phyloP scores from a whole-genome alignment of 1,140 invertebrate genomes.

The Zaprionus davidi region DNA sequence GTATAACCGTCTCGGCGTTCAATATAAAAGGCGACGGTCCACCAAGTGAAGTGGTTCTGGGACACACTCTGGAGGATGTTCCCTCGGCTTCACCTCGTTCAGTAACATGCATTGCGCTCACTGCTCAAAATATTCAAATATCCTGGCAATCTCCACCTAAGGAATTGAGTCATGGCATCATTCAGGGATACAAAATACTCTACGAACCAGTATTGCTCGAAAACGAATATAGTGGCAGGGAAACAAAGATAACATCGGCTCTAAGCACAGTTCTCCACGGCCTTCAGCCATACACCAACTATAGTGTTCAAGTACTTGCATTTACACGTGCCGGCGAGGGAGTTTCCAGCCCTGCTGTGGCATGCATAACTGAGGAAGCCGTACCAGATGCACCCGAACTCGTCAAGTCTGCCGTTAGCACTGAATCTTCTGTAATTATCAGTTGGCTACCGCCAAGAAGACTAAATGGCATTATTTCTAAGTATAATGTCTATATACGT shows the following conservation, averaged over 20 bases:
- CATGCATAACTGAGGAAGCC: constrained; percentile 90
- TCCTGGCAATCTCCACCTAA: constrained; percentile 90
- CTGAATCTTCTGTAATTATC: constrained; percentile 89
- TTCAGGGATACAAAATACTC: constrained; percentile 92
- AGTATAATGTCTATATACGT: constrained; percentile 90
- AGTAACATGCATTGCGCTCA: constrained; percentile 88
- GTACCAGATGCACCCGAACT: constrained; percentile 89
- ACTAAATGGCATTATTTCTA: constrained; percentile 90
- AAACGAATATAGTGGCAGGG: constrained; percentile 85
- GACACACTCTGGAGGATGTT: constrained; percentile 92
- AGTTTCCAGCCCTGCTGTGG: constrained; percentile 88
- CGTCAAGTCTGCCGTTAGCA: constrained; percentile 90
- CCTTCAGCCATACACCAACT: constrained; percentile 89
- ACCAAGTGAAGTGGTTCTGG: constrained; percentile 87
- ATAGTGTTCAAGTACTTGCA: constrained; percentile 92
- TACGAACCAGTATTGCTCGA: constrained; percentile 88
- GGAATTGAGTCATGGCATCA: constrained; percentile 89
- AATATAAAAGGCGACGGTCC: constrained; percentile 92
- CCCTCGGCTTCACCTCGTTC: constrained; percentile 89
- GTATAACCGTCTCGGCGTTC: constrained; percentile 91
- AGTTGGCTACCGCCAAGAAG: constrained; percentile 91
- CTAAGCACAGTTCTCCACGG: constrained; percentile 86
- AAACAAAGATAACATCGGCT: constrained; percentile 87
- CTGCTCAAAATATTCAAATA: constrained; percentile 90
- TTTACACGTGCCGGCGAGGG: constrained; percentile 92